phyloP scores from a whole-genome alignment of 2,888 invertebrate genomes.

The Cataglyphis cursor region DNA sequence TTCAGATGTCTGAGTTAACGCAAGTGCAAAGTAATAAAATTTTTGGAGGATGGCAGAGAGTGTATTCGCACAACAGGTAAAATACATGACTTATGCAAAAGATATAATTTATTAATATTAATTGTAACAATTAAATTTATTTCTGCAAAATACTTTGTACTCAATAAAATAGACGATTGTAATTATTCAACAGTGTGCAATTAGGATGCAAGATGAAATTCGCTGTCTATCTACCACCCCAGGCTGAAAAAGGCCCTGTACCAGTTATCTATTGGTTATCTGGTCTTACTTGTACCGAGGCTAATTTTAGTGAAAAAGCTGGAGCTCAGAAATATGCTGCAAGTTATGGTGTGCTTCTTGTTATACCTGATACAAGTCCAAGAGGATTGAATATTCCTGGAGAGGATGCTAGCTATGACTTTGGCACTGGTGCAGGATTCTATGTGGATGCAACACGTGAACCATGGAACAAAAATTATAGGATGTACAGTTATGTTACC shows the following conservation, averaged over 20 bases:
- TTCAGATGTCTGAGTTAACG: slow-evolving; percentile 88
- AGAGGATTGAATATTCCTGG: slow-evolving; percentile 95
- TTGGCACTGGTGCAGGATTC: slow-evolving; percentile 98
- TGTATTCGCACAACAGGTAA: slow-evolving; percentile 93
- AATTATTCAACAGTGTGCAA: slow-evolving; percentile 88
- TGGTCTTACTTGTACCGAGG: slow-evolving; percentile 97
- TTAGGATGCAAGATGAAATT: slow-evolving; percentile 97
- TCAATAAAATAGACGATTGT: neutral
- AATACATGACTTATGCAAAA: slow-evolving; percentile 53
- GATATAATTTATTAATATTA: neutral
- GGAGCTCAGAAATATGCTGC: slow-evolving; percentile 97
- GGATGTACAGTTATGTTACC: slow-evolving; percentile 98
- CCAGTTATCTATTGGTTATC: slow-evolving; percentile 97
- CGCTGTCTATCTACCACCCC: slow-evolving; percentile 95
- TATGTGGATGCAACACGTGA: slow-evolving; percentile 96
- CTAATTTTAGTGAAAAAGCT: slow-evolving; percentile 97
- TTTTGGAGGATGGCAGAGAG: slow-evolving; percentile 95
- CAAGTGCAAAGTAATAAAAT: slow-evolving; percentile 91
- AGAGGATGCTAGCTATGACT: slow-evolving; percentile 97
- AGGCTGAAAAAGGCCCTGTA: slow-evolving; percentile 89
- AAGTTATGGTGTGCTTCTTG: slow-evolving; percentile 94
- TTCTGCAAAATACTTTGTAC: neutral
- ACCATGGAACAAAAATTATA: slow-evolving; percentile 97
- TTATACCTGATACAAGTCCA: slow-evolving; percentile 98
- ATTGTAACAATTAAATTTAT: neutral